Base-by-base conservation (phyloP, 2,113 vertebrate species). In the Panthera leo region DNA sequence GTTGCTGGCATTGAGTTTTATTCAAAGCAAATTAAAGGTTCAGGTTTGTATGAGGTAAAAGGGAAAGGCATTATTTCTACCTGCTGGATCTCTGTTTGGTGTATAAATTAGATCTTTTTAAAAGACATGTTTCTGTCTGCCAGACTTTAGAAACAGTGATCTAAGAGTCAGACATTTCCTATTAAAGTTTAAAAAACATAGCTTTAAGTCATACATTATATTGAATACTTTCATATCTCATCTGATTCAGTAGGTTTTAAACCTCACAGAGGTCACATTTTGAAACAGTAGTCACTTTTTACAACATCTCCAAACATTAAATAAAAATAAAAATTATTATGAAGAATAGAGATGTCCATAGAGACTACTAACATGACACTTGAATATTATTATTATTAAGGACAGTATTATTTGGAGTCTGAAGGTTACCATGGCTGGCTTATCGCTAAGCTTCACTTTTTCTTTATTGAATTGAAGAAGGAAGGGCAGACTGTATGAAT, bases 181-280 rank as follows among this genome's bases (percentile, higher is more conserved):
- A 98, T 98, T 98, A 98, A 98, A 98, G 97, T 98, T 99, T 98
- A 92, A 98, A 99, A 99, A 99, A 99, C 98, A 98, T 53, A 97
- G 98, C 98, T 99, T 98, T 98, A 98, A 98, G 98, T 98, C 98
- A 98, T 98, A 98, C 80, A 98, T 98, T 98, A 98, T 97, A 94
- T 16, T 97, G 98, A 98, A 98, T 9, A 75, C 97, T 98, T 98
- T 98, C 98, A 98, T 98, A 97, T 97, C 98, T 99, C 98, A 98
- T 99, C 98, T 98, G 98, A 98, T 98, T 98, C 98, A 98, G 98
- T 98, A 98, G 96, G 95, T 98, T 98, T 99, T 99, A 99, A 98
- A 98, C 98, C 98, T 98, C 98, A 98, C 98, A 98, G 98, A 98
- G 98, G 98, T 99, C 98, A 98, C 98, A 98, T 99, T 99, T 98